Evolutionary conservation across 2,113 vertebrate species (phyloP), one percentile per base, ranked within the genome.

Genomic region (Xenopus borealis): DNA sequence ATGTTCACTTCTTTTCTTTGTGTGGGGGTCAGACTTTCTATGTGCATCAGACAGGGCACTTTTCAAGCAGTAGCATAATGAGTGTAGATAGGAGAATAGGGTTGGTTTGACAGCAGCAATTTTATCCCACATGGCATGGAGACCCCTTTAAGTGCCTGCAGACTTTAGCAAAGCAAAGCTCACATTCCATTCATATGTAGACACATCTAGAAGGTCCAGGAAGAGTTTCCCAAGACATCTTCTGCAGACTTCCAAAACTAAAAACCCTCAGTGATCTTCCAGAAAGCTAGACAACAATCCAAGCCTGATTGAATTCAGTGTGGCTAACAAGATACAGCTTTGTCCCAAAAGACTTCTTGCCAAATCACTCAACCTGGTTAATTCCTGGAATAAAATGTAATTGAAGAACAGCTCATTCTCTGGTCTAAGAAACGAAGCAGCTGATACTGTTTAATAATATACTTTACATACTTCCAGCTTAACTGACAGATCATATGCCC

Each of bases 291-390:
- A 83, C 33, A 80, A 77, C 27, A 83, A 91, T 23, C 18, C 52
- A 1, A 64, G 81, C 47, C 78, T 94, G 53, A 81, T 14, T 46
- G 91, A 95, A 80, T 84, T 93, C 62, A 78, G 4, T 18, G 73
- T 94, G 3, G 12, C 79, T 0, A 93, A 94, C 79, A 83, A 82
- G 72, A 86, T 96, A 40, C 69, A 59, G 23, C 20, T 27, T 0
- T 78, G 95, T 71, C 77, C 89, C 44, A 80, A 88, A 17, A 72
- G 80, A 72, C 73, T 91, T 46, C 86, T 94, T 72, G 87, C 85
- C 46, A 87, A 85, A 69, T 88, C 92, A 77, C 66, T 81, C 8
- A 88, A 83, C 30, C 73, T 95, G 75, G 69, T 7, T 64, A 94
- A 85, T 4, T 65, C 20, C 78, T 88, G 77, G 81, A 86, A 27